phyloP scores from a whole-genome alignment of 2,888 invertebrate species.

The Cecidostiba fungosa region DNA sequence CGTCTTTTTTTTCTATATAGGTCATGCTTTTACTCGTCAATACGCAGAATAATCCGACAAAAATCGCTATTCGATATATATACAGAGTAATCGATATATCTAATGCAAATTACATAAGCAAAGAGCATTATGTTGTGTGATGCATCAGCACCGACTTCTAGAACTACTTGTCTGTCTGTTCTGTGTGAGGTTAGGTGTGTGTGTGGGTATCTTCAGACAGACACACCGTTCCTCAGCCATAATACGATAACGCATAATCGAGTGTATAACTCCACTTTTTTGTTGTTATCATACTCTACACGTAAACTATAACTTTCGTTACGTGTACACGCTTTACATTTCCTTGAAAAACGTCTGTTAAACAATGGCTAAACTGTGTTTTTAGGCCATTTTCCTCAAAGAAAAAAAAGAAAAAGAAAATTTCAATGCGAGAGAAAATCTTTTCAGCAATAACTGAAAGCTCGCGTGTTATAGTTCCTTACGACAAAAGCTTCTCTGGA shows the following conservation, averaged over 20 bases:
- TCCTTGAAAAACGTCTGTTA: too few relatives aligned
- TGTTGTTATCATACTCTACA: too few relatives aligned
- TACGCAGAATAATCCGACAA: not conserved
- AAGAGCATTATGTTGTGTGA: not conserved
- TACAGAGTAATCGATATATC: not conserved
- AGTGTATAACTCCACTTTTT: too few relatives aligned
- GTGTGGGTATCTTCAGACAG: too few relatives aligned
- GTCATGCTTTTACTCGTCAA: not conserved
- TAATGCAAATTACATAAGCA: not conserved
- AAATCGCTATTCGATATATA: not conserved
- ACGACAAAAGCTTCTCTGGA: not conserved
- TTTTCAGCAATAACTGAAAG: not conserved
- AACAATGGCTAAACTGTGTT: not conserved
- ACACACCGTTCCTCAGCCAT: too few relatives aligned
- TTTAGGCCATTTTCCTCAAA: not conserved
- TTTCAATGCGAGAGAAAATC: not conserved
- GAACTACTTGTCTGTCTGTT: not conserved
- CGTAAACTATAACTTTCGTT: too few relatives aligned
- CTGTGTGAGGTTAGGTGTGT: not conserved
- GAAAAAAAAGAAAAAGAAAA: not conserved
- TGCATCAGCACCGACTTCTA: not conserved
- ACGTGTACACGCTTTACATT: too few relatives aligned
- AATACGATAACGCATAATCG: too few relatives aligned
- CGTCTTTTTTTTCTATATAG: not conserved
- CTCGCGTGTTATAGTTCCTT: not conserved